A percentile compares a stretch with the other conserved stretches of the same genome.
These are phyloP conservation scores for Prosapia bicincta DNA, from an alignment of 2,888 invertebrate genomes.

Conservation along the genomic window DNA sequence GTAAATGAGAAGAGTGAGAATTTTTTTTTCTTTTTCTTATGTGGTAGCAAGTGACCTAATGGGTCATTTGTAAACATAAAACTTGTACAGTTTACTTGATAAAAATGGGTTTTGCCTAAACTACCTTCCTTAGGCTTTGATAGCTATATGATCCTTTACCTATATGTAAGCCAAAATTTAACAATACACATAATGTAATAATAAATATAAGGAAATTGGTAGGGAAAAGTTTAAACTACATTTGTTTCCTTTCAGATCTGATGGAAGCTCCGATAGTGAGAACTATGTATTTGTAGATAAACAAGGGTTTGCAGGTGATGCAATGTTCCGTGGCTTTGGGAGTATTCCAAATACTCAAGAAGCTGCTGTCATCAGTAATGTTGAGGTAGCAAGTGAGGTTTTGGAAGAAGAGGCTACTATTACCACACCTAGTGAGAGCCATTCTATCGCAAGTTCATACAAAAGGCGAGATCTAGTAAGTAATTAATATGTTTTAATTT, in stretches of 20 bases:
- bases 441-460: conserved; percentile 75
- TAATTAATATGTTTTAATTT: too few relatives aligned
- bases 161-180: too few relatives aligned
- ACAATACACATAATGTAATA: too few relatives aligned
- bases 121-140: too few relatives aligned
- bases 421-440: conserved; percentile 74
- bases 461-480: conserved; percentile 72
- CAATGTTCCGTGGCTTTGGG: conserved; percentile 58
- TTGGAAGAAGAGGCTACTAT: conserved; percentile 57
- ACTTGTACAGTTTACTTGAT: too few relatives aligned
- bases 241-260: conserved; percentile 45
- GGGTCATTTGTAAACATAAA: too few relatives aligned
- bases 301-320: conserved; percentile 39
- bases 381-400: conserved; percentile 83
- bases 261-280: conserved; percentile 84
- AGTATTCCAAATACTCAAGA: conserved; percentile 10
- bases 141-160: too few relatives aligned
- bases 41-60: too few relatives aligned
- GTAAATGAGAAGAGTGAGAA: too few relatives aligned
- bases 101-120: too few relatives aligned
- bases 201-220: too few relatives aligned
- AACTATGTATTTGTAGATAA: conserved; percentile 62
- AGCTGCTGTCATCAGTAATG: conserved; percentile 20
- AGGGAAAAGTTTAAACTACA: conserved; percentile 5
- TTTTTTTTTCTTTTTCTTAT: too few relatives aligned